Base-by-base conservation (phyloP, 2,113 vertebrate species). In the Hippocampus abdominalis region DNA sequence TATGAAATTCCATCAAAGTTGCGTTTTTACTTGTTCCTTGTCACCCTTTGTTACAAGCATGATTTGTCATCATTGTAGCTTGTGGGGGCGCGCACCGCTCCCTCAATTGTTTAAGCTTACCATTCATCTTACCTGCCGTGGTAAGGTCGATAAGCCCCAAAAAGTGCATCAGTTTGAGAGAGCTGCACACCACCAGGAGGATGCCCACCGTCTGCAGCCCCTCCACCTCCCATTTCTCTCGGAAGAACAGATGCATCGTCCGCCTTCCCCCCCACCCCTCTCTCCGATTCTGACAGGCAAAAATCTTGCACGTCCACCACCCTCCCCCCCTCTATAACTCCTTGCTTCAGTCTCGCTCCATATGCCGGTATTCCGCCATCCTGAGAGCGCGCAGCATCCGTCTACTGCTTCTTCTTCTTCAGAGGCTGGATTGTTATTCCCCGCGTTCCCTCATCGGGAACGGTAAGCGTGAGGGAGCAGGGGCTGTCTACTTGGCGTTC, bases 151-250 rank as follows among this genome's bases (percentile, higher is more conserved):
- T 93, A 64, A 94, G 87, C 73, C 92, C 92, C 74, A 94, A 81
- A 86, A 93, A 93, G 83, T 93, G 91, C 89, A 94, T 84, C 69
- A 94, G 86, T 85, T 93, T 94, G 68, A 94, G 84, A 59, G 93
- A 93, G 84, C 91, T 93, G 88, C 90, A 92, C 83, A 93, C 84
- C 69, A 93, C 87, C 78, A 94, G 84, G 36, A 94, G 87, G 77
- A 94, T 92, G n/a, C 92, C 92, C 59, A 93, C 73, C 7, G 92
- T 94, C 88, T 94, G 92, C 80, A 94, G 85, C 71, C 92, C 91
- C 85, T 93, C 92, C 83, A 93, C 88, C 85, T 94, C 92, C 92
- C 92, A 93, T 74, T 88, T 91, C 16, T 90, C 89, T 70, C 80
- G 81, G 71, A 91, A 89, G 81, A 93, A 92, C 76, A 87, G 82